Evolutionary conservation across 2,113 vertebrate genomes (phyloP).

Genomic region (Tamias sibiricus): DNA sequence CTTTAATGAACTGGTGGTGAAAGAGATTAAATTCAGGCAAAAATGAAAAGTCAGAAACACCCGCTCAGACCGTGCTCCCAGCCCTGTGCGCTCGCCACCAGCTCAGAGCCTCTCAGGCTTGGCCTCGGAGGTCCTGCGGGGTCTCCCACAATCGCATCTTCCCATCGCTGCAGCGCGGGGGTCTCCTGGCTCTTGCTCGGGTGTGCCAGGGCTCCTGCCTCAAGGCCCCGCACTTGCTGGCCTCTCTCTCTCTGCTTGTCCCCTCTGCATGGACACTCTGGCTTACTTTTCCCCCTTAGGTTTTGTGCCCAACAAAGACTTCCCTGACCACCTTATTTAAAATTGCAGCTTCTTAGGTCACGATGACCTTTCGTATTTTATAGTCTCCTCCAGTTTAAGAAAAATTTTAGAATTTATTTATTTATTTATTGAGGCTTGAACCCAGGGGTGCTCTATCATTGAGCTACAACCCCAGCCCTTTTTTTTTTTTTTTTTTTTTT

Average conservation of each 20-base stretch:
- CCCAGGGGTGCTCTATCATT: too few species aligned
- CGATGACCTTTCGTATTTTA: neutral
- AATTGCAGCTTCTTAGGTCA: neutral
- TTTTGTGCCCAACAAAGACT: neutral
- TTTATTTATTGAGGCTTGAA: too few species aligned
- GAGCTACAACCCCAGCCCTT: neutral
- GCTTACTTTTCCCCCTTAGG: neutral
- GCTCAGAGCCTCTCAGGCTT: neutral
- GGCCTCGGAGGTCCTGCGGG: neutral
- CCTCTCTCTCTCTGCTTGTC: neutral
- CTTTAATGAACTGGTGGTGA: neutral
- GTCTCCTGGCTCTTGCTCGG: neutral
- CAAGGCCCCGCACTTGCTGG: neutral
- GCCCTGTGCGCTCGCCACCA: neutral
- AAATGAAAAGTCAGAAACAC: neutral
- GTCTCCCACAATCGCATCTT: too few species aligned
- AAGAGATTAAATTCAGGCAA: neutral
- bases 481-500: neutral
- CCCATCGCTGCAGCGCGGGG: fast-evolving
- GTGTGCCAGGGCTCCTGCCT: neutral
- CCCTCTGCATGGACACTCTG: neutral
- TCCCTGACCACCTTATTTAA: neutral
- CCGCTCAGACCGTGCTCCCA: neutral
- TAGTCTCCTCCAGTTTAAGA: too few species aligned
- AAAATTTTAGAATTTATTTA: too few species aligned